Percentiles rank a stretch among this genome's conserved stretches.
Evolutionary conservation across 2,113 vertebrate genomes (phyloP).

Genomic region (Melanostigma gelatinosum): DNA sequence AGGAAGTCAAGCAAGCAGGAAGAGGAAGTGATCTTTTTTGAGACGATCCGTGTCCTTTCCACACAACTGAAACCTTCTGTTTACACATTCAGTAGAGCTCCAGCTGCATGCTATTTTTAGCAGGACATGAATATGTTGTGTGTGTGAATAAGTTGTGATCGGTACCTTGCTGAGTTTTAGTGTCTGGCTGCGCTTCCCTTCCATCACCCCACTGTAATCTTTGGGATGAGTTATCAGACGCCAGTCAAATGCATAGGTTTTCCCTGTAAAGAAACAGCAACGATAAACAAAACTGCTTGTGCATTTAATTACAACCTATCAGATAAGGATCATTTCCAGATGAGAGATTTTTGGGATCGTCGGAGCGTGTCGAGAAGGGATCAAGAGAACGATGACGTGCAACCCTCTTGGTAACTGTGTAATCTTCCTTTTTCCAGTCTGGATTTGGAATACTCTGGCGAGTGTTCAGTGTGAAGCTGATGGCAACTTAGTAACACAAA

Average conservation of each 20-base stretch:
- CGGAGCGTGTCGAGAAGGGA: slow-evolving; percentile 1
- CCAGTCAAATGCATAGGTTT: slow-evolving; percentile 92
- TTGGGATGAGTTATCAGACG: slow-evolving; percentile 92
- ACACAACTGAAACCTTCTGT: background rate
- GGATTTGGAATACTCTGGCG: slow-evolving; percentile 16
- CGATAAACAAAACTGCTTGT: background rate
- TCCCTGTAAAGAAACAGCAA: slow-evolving; percentile 80
- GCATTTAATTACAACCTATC: slow-evolving; percentile 15
- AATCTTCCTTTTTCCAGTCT: slow-evolving; percentile 29
- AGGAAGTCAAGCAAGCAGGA: background rate
- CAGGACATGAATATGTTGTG: background rate
- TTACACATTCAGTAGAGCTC: background rate
- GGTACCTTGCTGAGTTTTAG: slow-evolving; percentile 93
- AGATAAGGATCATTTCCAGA: slow-evolving; percentile 12
- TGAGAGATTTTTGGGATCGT: background rate
- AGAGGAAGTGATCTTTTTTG: slow-evolving; percentile 23
- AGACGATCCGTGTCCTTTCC: background rate
- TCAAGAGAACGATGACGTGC: slow-evolving; percentile 25
- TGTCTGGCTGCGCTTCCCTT: slow-evolving; percentile 86
- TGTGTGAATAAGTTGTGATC: slow-evolving; percentile 3
- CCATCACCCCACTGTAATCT: slow-evolving; percentile 96
- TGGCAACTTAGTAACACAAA: slow-evolving; percentile 2
- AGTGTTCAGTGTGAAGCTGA: background rate
- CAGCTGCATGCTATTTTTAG: slow-evolving; percentile 23
- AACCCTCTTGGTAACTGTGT: background rate